Evolutionary conservation across 30 jellyfish, hydroid and myxozoan genomes (phyloP), one percentile per base, ranked within the genome.

Genomic region (Aurelia aurita): DNA sequence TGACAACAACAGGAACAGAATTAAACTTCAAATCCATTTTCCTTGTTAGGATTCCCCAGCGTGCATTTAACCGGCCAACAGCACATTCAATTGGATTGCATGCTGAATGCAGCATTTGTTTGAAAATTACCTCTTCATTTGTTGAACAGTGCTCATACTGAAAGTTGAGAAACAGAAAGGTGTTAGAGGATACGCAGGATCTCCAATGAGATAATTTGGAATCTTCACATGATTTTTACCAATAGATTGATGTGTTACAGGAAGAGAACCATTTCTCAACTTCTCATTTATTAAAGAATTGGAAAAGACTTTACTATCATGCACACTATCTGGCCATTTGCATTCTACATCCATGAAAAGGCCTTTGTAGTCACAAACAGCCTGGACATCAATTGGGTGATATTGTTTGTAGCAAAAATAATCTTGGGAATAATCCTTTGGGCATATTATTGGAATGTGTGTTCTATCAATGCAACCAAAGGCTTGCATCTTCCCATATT

Each of bases 381-480:
- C 94, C 73, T 71, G 94, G 23, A 84, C 94, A 58, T 73, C 72
- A 55, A 84, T 9, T 21, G 84, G 53, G 77, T 28, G 65, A 43
- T 53, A 84, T 18, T 73, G 82, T 53, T 84, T 84, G 82, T 70
- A 84, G 74, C 89, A 65, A 70, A 71, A 84, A 64, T 84, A 84
- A 49, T 84, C 94, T 57, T 51, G 80, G 10, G 89, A 68, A 58
- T 58, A 23, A 16, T 26, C 61, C 15, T 22, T 53, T 43, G 89
- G 93, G 44, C 89, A 61, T 16, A 32, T 71, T 5, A 85, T 85
- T 29, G 89, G 83, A 4, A 72, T 85, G 77, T 85, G 95, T 3
- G 95, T 85, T 18, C 95, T 91, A 85, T 85, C 85, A 43, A 85
- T 74, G 57, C 95, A 85, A 49, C 74, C n/a, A n/a, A n/a, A n/a